Evolutionary conservation across 2,113 vertebrate species (phyloP).

Genomic region (Embiotoca jacksoni): DNA sequence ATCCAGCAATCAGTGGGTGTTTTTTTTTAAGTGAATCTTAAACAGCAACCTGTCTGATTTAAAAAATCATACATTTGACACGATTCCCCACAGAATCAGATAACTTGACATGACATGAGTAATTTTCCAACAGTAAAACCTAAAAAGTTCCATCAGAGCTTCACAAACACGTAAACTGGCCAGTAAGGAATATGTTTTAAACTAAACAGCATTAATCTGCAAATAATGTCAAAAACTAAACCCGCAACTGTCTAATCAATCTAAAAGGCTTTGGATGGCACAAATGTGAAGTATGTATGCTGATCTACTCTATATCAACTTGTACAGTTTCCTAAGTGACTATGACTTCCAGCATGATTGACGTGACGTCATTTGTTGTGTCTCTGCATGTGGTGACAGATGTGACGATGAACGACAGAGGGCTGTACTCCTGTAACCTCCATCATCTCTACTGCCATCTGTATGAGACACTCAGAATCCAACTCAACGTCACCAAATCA

Average conservation of each 20-base stretch:
- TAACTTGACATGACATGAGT: no score
- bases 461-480: conserved; percentile 88
- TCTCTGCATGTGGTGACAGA: conserved; percentile 64
- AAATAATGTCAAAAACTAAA: neutral
- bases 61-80: no score
- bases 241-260: neutral
- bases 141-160: no score
- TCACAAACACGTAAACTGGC: no score
- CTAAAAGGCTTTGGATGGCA: no score
- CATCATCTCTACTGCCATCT: conserved; percentile 96
- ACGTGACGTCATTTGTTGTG: neutral
- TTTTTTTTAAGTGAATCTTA: no score
- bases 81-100: no score
- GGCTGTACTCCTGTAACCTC: conserved; percentile 93
- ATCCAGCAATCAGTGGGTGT: no score
- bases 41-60: no score
- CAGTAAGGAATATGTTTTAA: no score
- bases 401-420: conserved; percentile 85
- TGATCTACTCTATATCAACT: neutral
- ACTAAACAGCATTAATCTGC: no score
- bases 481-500: conserved; percentile 87
- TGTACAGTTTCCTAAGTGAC: neutral
- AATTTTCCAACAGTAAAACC: no score
- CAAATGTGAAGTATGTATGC: neutral
- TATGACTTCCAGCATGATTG: neutral